Percentiles rank a stretch among this genome's conserved stretches.
Conservation (phyloP, 2,888 invertebrate genomes). For the Scaeva pyrastri region DNA sequence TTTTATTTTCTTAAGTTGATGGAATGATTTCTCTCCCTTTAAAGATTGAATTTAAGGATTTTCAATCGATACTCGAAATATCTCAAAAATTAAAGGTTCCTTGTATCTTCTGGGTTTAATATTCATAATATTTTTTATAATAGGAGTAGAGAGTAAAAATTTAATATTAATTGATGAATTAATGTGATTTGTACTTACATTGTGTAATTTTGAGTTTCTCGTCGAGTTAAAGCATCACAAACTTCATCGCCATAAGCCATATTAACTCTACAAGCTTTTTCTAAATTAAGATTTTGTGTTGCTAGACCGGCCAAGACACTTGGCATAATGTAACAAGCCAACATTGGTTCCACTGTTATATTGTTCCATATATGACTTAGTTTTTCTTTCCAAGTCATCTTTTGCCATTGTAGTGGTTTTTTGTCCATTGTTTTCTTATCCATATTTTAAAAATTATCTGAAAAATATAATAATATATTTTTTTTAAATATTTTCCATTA, state of each 20-base stretch:
- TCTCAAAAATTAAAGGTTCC: no score
- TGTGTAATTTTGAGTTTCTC: constrained; percentile 87
- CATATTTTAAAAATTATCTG: constrained; percentile 45
- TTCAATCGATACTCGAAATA: no score
- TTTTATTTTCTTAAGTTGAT: no score
- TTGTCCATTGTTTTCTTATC: constrained; percentile 70
- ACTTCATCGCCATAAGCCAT: constrained; percentile 89
- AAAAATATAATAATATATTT: constrained; percentile 16
- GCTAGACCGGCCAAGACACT: constrained; percentile 89
- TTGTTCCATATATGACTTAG: constrained; percentile 85
- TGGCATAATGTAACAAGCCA: constrained; percentile 87
- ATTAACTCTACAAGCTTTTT: constrained; percentile 94
- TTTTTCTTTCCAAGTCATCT: constrained; percentile 84
- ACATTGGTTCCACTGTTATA: constrained; percentile 88
- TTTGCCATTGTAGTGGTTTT: constrained; percentile 79
- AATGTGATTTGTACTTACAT: constrained; percentile 81
- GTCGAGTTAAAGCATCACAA: constrained; percentile 90
- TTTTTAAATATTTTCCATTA: no score
- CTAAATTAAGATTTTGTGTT: constrained; percentile 93
- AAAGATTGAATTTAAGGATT: no score
- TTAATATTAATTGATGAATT: no score
- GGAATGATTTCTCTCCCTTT: no score
- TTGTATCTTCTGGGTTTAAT: no score
- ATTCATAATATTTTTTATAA: no score
- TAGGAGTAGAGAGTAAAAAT: no score